Evolutionary conservation across 2,797 vertebrate genomes (phyloP), one percentile per base, ranked within the genome.

Genomic region (Sciaenops ocellatus): DNA sequence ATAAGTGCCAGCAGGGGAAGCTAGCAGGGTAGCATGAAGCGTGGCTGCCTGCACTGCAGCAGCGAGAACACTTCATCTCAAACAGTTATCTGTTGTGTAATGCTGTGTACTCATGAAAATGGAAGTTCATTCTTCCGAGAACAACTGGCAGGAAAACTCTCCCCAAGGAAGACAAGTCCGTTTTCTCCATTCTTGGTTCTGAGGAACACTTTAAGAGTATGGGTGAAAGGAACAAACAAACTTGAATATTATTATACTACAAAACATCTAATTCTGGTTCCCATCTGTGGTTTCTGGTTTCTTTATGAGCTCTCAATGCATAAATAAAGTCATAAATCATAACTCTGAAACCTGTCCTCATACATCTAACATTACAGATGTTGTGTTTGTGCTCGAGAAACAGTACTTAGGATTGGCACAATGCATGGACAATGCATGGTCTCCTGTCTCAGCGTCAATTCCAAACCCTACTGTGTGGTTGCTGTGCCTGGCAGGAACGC

Each of bases 381-480:
- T 57, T 84, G 55, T 50, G 22, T 73, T 38, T 42, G 47, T 38
- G 68, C 56, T 74, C 30, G 57, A 74, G 56, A 61, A 69, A 20
- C 68, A 59, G 30, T 41, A 52, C 16, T 71, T 15, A 3, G 68
- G 48, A 73, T 51, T 60, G 63, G 69, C 34, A 74, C 82, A 82
- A 81, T 59, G 61, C 60, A 55, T 26, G 38, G 70, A 34, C 34
- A 34, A 34, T 55, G 44, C 48, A 48, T 7, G 10, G 41, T 20
- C 57, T 59, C 69, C 74, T 22, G 50, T 69, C 63, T 69, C 74
- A 61, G 64, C 59, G 6, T 64, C 61, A 24, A 56, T 55, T 46
- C 34, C 63, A 76, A 78, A 69, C 54, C 56, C 71, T 30, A 51
- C 79, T 88, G 78, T 86, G 76, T 54, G 62, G 65, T 63, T 44